A percentile compares a stretch with the other conserved stretches of the same genome.
Evolutionary conservation across 2,797 vertebrate species (phyloP).

Genomic region (Brachyrhaphis roseni): DNA sequence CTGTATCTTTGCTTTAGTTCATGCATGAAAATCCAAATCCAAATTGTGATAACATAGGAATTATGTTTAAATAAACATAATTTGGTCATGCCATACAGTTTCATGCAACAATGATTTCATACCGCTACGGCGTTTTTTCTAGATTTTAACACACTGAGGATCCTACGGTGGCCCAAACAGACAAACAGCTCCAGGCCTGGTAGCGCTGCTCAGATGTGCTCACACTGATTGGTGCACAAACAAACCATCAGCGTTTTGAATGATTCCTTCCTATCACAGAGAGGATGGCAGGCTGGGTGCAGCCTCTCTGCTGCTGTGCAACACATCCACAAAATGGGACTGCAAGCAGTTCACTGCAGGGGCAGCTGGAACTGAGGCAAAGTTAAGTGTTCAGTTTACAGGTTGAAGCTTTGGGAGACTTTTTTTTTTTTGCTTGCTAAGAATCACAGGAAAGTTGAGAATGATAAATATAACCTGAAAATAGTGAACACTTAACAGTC

Average conservation of each 20-base stretch:
- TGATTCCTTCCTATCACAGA: background rate
- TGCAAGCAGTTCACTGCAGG: constrained; percentile 1
- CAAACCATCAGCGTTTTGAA: background rate
- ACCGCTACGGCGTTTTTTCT: background rate
- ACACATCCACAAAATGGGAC: background rate
- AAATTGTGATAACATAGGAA: background rate
- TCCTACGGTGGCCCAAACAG: background rate
- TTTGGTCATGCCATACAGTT: background rate
- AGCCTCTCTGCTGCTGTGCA: background rate
- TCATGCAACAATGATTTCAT: background rate
- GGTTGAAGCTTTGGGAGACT: background rate
- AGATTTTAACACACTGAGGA: background rate
- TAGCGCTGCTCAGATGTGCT: background rate
- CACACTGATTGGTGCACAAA: background rate
- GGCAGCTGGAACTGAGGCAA: background rate
- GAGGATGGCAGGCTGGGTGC: background rate
- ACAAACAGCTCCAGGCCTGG: background rate
- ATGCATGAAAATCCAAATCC: background rate
- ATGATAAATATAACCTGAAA: background rate
- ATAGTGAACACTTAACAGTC: background rate
- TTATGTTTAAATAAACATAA: background rate
- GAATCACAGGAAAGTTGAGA: background rate
- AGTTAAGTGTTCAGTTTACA: background rate
- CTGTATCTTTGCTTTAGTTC: background rate
- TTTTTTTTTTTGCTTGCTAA: background rate